phyloP scores from a whole-genome alignment of 2,797 vertebrate species.

The Thunnus albacares region DNA sequence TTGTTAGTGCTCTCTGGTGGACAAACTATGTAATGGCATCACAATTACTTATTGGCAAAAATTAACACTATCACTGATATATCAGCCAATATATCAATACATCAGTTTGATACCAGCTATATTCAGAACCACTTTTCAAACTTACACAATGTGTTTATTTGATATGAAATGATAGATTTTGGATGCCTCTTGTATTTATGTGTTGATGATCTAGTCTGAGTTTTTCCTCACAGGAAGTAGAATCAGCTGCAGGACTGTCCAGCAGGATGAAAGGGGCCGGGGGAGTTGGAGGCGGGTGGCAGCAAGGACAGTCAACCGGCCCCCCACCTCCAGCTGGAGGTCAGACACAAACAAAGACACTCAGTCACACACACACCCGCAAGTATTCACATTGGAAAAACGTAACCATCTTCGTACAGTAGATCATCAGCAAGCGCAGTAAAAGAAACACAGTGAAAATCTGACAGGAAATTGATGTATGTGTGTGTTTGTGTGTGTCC shows the following conservation, averaged over 20 bases:
- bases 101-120: too few relatives aligned
- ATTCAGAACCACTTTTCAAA: too few relatives aligned
- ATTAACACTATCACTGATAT: neutral
- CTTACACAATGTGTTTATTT: too few relatives aligned
- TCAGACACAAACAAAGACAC: conserved; percentile 42
- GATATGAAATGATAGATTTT: too few relatives aligned
- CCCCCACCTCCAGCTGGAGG: conserved; percentile 80
- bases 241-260: conserved; percentile 68
- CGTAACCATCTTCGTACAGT: neutral
- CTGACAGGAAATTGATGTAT: conserved; percentile 20
- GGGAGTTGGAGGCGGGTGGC: conserved; percentile 75
- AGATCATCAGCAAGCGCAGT: neutral
- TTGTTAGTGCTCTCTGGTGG: too few relatives aligned
- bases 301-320: conserved; percentile 54
- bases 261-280: conserved; percentile 79
- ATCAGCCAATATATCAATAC: neutral
- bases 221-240: conserved; percentile 68
- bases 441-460: conserved; percentile 22
- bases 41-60: too few relatives aligned
- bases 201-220: too few relatives aligned
- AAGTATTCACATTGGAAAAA: neutral
- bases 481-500: conserved; percentile 39
- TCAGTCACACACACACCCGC: neutral
- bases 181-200: too few relatives aligned
- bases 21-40: neutral